A percentile compares a stretch with the other conserved stretches of the same genome.
These are phyloP conservation scores for Leuctra nigra DNA, from an alignment of 2,888 invertebrate species.

Conservation along the genomic window DNA sequence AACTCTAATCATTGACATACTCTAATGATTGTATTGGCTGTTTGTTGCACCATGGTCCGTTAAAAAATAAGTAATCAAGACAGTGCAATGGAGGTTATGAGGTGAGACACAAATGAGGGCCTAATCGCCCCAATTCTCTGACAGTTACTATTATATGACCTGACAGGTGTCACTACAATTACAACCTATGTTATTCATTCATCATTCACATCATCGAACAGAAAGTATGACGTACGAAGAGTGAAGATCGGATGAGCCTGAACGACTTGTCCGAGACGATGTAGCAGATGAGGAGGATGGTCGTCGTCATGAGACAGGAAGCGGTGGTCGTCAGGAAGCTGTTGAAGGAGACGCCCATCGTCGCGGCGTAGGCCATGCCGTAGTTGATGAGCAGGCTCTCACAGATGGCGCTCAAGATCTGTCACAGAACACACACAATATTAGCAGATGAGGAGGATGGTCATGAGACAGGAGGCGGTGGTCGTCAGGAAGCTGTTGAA, in stretches of 20 bases:
- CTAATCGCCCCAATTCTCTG: too few species aligned
- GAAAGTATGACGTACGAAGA: conserved; percentile 62
- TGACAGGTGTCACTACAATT: too few species aligned
- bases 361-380: conserved; percentile 63
- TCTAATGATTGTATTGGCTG: too few species aligned
- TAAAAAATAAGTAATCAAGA: too few species aligned
- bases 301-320: conserved; percentile 71
- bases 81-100: too few species aligned
- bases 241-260: conserved; percentile 66
- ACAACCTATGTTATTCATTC: too few species aligned
- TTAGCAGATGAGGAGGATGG: conserved; percentile 69
- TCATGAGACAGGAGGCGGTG: conserved; percentile 68
- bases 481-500: conserved; percentile 76
- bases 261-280: conserved; percentile 71
- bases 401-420: conserved; percentile 63
- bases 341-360: conserved; percentile 72
- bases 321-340: conserved; percentile 75
- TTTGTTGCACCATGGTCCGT: too few species aligned
- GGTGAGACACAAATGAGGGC: too few species aligned
- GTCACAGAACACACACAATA: too few species aligned
- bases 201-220: too few species aligned
- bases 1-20: too few species aligned
- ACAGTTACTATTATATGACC: too few species aligned
- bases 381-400: conserved; percentile 74
- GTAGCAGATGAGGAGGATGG: conserved; percentile 68